phyloP scores from a whole-genome alignment of 2,797 vertebrate species.

The Leptatherina wallacei region DNA sequence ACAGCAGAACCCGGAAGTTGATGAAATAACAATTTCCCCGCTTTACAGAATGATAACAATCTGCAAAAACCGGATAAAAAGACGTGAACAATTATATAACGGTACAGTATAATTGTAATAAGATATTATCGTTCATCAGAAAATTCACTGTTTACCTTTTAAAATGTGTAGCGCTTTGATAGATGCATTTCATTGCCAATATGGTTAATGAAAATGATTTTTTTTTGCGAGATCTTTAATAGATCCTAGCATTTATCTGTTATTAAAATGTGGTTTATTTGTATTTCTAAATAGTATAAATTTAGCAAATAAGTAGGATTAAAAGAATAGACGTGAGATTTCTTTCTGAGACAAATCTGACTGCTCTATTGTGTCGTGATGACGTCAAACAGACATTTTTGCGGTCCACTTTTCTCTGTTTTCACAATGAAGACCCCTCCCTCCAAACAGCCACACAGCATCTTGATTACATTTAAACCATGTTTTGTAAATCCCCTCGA shows the following conservation, averaged over 20 bases:
- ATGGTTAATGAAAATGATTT: background rate
- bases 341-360: background rate
- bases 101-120: background rate
- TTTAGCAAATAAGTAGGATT: background rate
- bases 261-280: background rate
- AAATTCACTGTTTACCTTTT: background rate
- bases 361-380: constrained; percentile 21
- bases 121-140: background rate
- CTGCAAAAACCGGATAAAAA: background rate
- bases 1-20: background rate
- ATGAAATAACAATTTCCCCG: background rate
- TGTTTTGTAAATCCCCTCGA: constrained; percentile 55
- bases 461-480: constrained; percentile 70
- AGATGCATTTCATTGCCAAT: background rate
- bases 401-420: constrained; percentile 53
- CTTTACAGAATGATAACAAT: too few relatives aligned
- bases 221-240: too few relatives aligned
- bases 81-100: background rate
- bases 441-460: constrained; percentile 53
- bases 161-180: background rate
- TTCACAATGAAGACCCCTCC: constrained; percentile 62
- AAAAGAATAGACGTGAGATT: background rate
- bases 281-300: background rate
- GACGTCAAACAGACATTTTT: constrained; percentile 45
- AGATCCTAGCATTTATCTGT: too few relatives aligned